Conservation (phyloP, 2,888 invertebrate species). For the Elegia similella region DNA sequence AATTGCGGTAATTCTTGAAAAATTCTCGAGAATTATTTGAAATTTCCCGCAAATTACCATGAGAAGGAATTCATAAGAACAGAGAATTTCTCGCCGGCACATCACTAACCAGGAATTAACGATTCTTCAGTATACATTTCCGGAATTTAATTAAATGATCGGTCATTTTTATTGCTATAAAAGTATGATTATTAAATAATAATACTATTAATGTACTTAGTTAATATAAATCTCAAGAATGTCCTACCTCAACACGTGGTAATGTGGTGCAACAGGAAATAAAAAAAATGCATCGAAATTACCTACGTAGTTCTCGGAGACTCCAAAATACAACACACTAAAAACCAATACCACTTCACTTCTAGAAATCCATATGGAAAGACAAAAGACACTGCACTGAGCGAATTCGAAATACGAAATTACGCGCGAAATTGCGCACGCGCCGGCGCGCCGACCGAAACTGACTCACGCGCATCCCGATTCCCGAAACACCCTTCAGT, state of each 20-base stretch:
- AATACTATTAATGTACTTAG: too few species aligned
- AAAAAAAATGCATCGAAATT: background rate
- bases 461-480: constrained; percentile 74
- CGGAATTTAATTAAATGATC: too few species aligned
- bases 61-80: too few species aligned
- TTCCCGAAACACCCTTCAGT: constrained; percentile 69
- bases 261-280: background rate
- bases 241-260: constrained; percentile 3
- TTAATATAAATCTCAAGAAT: too few species aligned
- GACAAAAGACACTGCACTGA: constrained; percentile 33
- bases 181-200: too few species aligned
- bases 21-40: too few species aligned
- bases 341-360: constrained; percentile 5
- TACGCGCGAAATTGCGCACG: constrained; percentile 53
- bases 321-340: constrained; percentile 1
- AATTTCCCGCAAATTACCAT: too few species aligned
- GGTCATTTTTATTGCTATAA: too few species aligned
- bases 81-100: too few species aligned
- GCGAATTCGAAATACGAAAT: constrained; percentile 38
- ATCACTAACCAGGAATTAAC: too few species aligned
- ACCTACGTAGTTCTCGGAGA: background rate
- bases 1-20: too few species aligned
- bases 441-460: constrained; percentile 68
- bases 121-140: too few species aligned
- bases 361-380: constrained; percentile 24